Percentiles rank a stretch among this genome's conserved stretches.
phyloP scores from a whole-genome alignment of 1,140 invertebrate genomes.

The Bombus confusus region DNA sequence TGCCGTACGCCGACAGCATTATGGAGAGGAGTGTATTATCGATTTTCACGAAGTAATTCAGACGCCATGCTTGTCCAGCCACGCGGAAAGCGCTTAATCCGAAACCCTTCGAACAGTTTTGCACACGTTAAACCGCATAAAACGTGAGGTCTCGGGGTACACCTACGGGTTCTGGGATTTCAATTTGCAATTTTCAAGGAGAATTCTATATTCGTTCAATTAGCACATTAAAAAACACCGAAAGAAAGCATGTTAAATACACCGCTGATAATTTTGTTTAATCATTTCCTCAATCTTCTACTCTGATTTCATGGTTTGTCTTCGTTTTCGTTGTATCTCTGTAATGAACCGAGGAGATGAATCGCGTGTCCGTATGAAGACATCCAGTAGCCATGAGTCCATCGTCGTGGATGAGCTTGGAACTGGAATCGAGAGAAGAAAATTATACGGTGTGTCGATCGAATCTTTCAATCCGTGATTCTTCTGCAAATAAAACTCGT shows the following conservation, averaged over 20 bases:
- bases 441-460: background rate
- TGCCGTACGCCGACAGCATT: slow-evolving; percentile 71
- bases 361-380: background rate
- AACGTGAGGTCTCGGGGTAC: slow-evolving; percentile 30
- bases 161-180: slow-evolving; percentile 39
- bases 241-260: background rate
- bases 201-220: background rate
- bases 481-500: background rate
- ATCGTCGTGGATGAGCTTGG: background rate
- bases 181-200: background rate
- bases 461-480: background rate
- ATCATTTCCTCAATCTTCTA: background rate
- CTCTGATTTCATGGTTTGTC: background rate
- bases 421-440: slow-evolving; percentile 1
- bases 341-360: background rate
- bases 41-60: slow-evolving; percentile 59
- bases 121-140: slow-evolving; percentile 55
- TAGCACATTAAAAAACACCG: background rate
- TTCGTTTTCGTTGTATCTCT: background rate
- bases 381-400: background rate
- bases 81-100: slow-evolving; percentile 59
- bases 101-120: slow-evolving; percentile 60
- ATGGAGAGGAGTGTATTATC: slow-evolving; percentile 64
- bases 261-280: background rate
- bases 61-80: slow-evolving; percentile 58